Percentiles rank a stretch among this genome's conserved stretches.
Evolutionary conservation across 2,113 vertebrate species (phyloP).

Genomic region (Oreochromis niloticus): DNA sequence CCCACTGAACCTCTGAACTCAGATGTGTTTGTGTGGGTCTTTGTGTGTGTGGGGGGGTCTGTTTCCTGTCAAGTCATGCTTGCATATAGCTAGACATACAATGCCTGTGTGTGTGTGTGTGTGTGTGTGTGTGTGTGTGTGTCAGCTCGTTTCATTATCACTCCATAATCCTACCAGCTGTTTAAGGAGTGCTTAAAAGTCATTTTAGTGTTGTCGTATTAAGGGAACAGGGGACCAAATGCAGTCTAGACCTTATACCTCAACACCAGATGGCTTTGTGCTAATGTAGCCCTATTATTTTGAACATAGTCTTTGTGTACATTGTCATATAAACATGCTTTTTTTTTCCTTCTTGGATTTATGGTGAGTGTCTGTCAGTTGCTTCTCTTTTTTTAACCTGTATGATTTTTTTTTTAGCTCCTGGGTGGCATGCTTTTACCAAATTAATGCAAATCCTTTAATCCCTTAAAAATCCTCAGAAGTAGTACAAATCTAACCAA

Average conservation of each 20-base stretch:
- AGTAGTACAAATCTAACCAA: conserved; percentile 36
- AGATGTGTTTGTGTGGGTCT: conserved; percentile 9
- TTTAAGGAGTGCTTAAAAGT: conserved; percentile 37
- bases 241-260: conserved; percentile 9
- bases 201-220: background rate
- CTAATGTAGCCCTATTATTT: background rate
- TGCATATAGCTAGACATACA: conserved; percentile 29
- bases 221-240: background rate
- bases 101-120: conserved; percentile 28
- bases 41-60: conserved; percentile 14
- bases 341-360: background rate
- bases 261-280: background rate
- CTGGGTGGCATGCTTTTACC: conserved; percentile 36
- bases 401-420: conserved; percentile 13
- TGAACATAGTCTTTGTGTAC: background rate
- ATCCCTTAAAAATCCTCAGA: conserved; percentile 45
- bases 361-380: background rate
- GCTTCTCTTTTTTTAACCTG: background rate
- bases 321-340: background rate
- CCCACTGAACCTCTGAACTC: conserved; percentile 64
- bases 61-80: conserved; percentile 53
- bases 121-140: background rate
- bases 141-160: conserved; percentile 36
- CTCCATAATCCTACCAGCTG: conserved; percentile 27
- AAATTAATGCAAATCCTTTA: conserved; percentile 60